Evolutionary conservation across 2,113 vertebrate genomes (phyloP).

Genomic region (Cyprinodon tularosa): DNA sequence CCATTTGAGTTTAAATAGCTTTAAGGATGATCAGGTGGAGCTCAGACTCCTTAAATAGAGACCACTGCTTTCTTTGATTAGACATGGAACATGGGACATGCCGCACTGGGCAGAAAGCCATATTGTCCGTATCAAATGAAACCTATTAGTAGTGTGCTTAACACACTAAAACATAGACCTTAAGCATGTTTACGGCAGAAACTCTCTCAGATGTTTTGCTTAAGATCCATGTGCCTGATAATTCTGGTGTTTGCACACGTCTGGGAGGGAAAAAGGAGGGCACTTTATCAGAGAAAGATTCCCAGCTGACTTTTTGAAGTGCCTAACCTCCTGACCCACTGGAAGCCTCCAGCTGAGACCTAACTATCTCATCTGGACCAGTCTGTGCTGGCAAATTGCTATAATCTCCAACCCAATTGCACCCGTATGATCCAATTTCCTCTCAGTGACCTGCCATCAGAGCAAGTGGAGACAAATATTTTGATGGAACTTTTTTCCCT

Average conservation of each 20-base stretch:
- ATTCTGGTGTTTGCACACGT: constrained; percentile 7
- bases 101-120: not conserved
- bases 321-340: constrained; percentile 23
- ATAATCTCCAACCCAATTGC: not conserved
- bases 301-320: constrained; percentile 3
- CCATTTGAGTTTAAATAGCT: not conserved
- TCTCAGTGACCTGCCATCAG: not conserved
- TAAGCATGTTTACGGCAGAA: not conserved
- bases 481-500: not conserved
- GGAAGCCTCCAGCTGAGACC: constrained; percentile 22
- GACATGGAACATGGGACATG: not conserved
- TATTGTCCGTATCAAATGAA: not conserved
- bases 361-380: constrained; percentile 25
- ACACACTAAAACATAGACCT: not conserved
- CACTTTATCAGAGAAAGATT: not conserved
- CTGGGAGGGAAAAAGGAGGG: not conserved
- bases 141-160: not conserved
- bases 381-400: constrained; percentile 1
- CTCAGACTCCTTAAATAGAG: too few relatives aligned
- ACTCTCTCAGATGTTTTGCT: constrained; percentile 26
- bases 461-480: not conserved
- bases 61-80: not conserved
- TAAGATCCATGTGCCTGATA: constrained; percentile 40
- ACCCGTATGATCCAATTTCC: not conserved
- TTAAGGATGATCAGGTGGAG: not conserved